These are phyloP conservation scores for Amblyteles armatorius DNA, from an alignment of 2,888 invertebrate genomes.

Conservation along the genomic window DNA sequence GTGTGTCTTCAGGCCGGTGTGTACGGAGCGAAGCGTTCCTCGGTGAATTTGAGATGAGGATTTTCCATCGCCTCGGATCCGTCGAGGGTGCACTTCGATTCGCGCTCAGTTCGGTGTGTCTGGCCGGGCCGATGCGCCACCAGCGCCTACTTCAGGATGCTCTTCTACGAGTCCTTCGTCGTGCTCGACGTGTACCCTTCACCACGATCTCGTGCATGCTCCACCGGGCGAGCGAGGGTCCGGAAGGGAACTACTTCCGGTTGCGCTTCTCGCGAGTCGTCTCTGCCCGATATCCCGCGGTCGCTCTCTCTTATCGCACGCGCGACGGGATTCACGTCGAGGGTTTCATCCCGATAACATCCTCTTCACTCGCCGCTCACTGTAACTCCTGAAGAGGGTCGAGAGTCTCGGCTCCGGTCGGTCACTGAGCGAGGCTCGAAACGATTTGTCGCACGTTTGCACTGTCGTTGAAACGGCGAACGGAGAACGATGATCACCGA, in stretches of 20 bases:
- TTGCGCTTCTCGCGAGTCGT: slow-evolving; percentile 9
- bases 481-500: not conserved
- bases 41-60: slow-evolving; percentile 19
- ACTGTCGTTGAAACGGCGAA: not conserved
- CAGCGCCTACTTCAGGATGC: slow-evolving; percentile 64
- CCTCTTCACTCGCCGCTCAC: not conserved
- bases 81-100: slow-evolving; percentile 27
- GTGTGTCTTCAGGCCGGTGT: slow-evolving; percentile 51
- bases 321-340: slow-evolving; percentile 10
- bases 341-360: not conserved
- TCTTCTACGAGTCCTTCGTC: slow-evolving; percentile 73
- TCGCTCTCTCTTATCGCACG: slow-evolving; percentile 21
- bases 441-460: not conserved
- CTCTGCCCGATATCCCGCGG: slow-evolving; percentile 15
- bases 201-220: slow-evolving; percentile 69
- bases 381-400: not conserved
- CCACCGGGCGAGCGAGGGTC: slow-evolving; percentile 42
- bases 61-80: slow-evolving; percentile 41
- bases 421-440: not conserved
- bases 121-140: slow-evolving; percentile 61
- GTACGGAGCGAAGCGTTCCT: slow-evolving; percentile 15
- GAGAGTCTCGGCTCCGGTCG: not conserved
- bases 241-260: slow-evolving; percentile 16
- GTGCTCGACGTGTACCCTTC: slow-evolving; percentile 69
- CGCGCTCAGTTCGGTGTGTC: slow-evolving; percentile 39